Evolutionary conservation across 2,888 invertebrate genomes (phyloP), one percentile per base, ranked within the genome.

Genomic region (Euclidia mi): DNA sequence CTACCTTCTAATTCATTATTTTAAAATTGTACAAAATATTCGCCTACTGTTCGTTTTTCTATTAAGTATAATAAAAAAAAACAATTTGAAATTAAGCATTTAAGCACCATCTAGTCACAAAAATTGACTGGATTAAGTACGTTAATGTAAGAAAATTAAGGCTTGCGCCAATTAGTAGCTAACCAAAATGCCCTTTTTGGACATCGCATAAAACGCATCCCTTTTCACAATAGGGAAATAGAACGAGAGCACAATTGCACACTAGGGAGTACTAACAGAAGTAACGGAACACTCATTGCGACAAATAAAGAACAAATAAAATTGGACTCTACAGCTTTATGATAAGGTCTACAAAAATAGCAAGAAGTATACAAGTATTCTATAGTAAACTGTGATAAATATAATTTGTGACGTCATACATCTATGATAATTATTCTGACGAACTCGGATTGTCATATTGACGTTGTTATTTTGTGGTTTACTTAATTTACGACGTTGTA

Each of bases 181-280:
- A 20, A 17, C 20, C 25, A 45, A 41, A 41, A 29, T 31, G 12
- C 17, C 4, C 29, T 25, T 34, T 37, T 25, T 15, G 47, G 47
- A 37, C 38, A 52, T 49, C 17, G 44, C 49, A 69, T 65, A 57
- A 64, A 65, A 71, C 65, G 65, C 59, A 71, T 65, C 68, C 71
- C 78, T 71, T 78, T 78, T 62, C 32, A 73, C 57, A 45, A 55
- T 59, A 60, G 65, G 61, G 52, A 66, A 67, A 61, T 56, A 56
- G 47, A 73, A 76, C 74, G 74, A 74, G 76, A 79, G 65, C 69
- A 67, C 52, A 69, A 77, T 66, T 61, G 62, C 62, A 61, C 81
- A 78, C 84, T 35, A 51, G 85, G 81, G 85, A 79, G 71, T 70
- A 64, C 74, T 81, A 78, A 69, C 68, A 65, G 63, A 63, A 61